Conservation (phyloP, 2,888 invertebrate genomes). For the Heliconius sara region DNA sequence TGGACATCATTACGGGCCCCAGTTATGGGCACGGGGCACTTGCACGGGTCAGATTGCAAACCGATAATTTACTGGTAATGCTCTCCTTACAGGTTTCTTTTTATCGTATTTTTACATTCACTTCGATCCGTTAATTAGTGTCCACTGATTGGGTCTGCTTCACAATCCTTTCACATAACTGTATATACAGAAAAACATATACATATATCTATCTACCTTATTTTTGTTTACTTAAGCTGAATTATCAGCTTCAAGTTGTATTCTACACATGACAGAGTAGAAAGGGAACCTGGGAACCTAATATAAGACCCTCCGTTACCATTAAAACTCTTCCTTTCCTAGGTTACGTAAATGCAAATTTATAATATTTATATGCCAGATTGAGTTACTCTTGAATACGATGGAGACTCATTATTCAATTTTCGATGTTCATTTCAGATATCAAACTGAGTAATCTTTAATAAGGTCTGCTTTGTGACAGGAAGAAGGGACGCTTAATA, state of each 20-base stretch:
- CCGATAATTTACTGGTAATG: conserved; percentile 69
- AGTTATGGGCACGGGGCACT: conserved; percentile 60
- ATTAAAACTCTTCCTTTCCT: no score
- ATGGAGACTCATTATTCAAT: conserved; percentile 13
- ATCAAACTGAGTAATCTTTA: conserved; percentile 39
- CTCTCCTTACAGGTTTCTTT: conserved; percentile 58
- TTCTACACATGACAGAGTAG: no score
- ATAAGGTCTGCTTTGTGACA: conserved; percentile 49
- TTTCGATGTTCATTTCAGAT: conserved; percentile 20
- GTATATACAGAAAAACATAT: conserved; percentile 17
- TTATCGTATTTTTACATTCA: conserved; percentile 48
- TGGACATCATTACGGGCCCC: conserved; percentile 67
- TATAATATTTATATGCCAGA: background rate
- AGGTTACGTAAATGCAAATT: no score
- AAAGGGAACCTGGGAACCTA: no score
- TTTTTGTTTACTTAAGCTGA: background rate
- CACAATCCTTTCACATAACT: conserved; percentile 37
- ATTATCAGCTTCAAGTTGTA: no score
- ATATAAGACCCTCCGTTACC: no score
- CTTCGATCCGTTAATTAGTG: conserved; percentile 42
- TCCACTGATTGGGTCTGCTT: conserved; percentile 35
- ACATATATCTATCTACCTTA: no score
- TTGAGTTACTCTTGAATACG: background rate
- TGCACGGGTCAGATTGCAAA: conserved; percentile 57
- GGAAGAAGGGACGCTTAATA: conserved; percentile 64